phyloP scores from a whole-genome alignment of 1,140 invertebrate genomes.

The Brachionus koreanus region DNA sequence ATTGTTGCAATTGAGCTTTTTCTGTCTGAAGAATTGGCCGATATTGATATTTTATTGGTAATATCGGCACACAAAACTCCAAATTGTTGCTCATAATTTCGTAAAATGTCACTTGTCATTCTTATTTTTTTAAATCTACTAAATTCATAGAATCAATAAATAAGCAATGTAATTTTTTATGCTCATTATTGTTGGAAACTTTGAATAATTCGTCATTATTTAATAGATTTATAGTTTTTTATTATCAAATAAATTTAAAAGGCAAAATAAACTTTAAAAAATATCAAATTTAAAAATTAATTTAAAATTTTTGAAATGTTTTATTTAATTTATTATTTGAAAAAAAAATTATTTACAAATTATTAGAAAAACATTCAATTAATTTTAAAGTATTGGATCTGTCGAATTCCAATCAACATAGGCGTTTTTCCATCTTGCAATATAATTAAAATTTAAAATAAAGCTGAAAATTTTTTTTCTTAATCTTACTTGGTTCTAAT shows the following conservation, averaged over 20 bases:
- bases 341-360: neutral
- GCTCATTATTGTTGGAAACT: neutral
- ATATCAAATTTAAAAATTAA: no score
- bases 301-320: no score
- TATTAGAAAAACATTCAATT: neutral
- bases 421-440: constrained; percentile 53
- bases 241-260: neutral
- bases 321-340: neutral
- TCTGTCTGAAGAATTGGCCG: neutral
- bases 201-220: neutral
- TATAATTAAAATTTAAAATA: neutral
- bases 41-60: constrained; percentile 20
- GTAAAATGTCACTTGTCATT: constrained; percentile 9
- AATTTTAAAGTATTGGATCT: constrained; percentile 50
- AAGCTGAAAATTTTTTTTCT: neutral
- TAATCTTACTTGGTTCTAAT: constrained; percentile 62
- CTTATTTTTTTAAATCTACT: neutral
- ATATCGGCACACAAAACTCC: constrained; percentile 42
- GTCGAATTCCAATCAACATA: constrained; percentile 60
- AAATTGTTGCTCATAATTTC: constrained; percentile 44
- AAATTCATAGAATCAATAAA: neutral
- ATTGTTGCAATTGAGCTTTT: neutral
- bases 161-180: neutral
- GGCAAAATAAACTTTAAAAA: constrained; percentile 22
- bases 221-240: neutral